Conservation (phyloP, 1,140 invertebrate species). For the Trichogramma pretiosum region DNA sequence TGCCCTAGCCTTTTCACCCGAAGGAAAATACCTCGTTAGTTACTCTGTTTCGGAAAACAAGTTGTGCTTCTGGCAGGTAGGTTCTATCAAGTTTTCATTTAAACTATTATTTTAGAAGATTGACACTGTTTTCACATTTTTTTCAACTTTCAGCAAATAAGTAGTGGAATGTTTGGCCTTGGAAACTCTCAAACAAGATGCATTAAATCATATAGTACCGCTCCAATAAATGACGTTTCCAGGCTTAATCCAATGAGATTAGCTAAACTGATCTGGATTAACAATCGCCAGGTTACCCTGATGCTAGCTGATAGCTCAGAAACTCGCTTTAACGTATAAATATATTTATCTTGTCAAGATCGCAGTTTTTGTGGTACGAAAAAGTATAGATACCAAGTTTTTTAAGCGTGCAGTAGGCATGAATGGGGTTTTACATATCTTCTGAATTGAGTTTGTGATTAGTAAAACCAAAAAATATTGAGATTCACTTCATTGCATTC, state of each 20-base stretch:
- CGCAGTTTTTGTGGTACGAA: constrained; percentile 4
- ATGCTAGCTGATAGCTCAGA: constrained; percentile 89
- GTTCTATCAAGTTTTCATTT: too few species aligned
- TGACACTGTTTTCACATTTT: constrained; percentile 2
- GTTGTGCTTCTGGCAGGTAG: constrained; percentile 96
- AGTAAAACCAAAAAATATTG: constrained; percentile 12
- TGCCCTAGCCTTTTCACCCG: constrained; percentile 89
- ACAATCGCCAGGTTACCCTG: constrained; percentile 79
- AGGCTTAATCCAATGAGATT: constrained; percentile 78
- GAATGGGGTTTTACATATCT: constrained; percentile 16
- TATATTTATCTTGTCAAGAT: constrained; percentile 8
- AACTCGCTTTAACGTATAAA: constrained; percentile 79
- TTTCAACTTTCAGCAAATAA: constrained; percentile 46
- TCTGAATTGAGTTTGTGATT: constrained; percentile 12
- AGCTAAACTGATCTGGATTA: constrained; percentile 85
- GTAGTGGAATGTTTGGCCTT: constrained; percentile 80
- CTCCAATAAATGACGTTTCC: constrained; percentile 80
- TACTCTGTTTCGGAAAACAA: constrained; percentile 93
- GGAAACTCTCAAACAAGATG: constrained; percentile 86
- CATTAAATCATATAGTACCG: constrained; percentile 87
- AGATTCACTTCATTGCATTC: constrained; percentile 3
- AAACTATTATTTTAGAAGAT: neutral
- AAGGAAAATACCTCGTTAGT: constrained; percentile 93
- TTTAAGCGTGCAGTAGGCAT: constrained; percentile 9
- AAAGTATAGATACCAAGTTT: neutral